These are phyloP conservation scores for Solenodon paradoxus DNA, from an alignment of 2,113 vertebrate genomes.

Conservation along the genomic window DNA sequence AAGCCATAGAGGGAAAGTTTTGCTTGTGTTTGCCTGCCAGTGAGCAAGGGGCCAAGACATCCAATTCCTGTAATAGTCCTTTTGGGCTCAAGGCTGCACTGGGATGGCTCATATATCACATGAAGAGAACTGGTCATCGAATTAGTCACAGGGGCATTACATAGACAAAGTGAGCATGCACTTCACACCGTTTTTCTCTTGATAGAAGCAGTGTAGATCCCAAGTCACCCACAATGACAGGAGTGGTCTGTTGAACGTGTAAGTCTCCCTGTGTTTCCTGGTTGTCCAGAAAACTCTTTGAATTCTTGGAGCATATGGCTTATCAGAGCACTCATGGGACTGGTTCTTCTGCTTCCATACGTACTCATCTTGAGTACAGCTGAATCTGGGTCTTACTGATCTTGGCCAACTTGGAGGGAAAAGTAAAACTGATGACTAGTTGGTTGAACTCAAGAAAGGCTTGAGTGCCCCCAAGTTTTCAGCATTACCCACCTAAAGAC, in stretches of 20 bases:
- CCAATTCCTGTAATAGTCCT: not conserved
- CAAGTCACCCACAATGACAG: not conserved
- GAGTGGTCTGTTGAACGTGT: not conserved
- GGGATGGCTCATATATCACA: no score
- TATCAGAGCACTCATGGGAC: not conserved
- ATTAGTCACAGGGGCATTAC: not conserved
- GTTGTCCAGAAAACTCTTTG: not conserved
- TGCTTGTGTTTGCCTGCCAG: not conserved
- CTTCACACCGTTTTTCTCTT: not conserved
- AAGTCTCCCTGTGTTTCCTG: not conserved
- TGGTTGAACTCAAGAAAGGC: not conserved
- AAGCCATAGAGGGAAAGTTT: not conserved
- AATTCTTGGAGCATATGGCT: not conserved
- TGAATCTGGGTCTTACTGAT: not conserved
- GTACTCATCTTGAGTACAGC: not conserved
- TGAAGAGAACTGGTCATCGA: not conserved
- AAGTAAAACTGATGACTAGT: not conserved
- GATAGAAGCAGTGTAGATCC: not conserved
- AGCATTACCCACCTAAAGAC: not conserved
- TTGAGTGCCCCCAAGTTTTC: not conserved
- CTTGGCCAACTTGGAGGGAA: not conserved
- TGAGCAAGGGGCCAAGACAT: not conserved
- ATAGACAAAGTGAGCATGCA: not conserved
- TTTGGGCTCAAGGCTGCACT: no score
- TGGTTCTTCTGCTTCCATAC: not conserved